phyloP scores from a whole-genome alignment of 2,797 vertebrate species.

The Acipenser oxyrinchus region DNA sequence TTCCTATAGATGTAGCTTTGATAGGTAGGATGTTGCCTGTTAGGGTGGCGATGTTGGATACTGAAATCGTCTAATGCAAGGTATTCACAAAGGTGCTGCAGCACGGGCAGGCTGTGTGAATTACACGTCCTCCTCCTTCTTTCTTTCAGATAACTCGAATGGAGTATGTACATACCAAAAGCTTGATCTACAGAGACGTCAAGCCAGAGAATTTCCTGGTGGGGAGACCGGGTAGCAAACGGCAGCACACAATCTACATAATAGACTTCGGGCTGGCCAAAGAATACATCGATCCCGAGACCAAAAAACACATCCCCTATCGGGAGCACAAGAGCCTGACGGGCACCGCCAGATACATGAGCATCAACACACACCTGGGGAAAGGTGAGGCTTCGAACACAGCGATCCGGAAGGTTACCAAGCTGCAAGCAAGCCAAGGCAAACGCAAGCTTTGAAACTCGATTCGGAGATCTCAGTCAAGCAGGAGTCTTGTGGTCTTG shows the following conservation, averaged over 20 bases:
- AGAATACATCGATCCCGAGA: constrained; percentile 98
- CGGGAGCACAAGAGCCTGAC: constrained; percentile 98
- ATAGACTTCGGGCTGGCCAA: constrained; percentile 98
- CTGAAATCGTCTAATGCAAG: too few relatives aligned
- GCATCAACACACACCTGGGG: constrained; percentile 96
- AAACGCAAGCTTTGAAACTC: not conserved
- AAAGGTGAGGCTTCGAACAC: constrained; percentile 64
- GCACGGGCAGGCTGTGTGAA: too few relatives aligned
- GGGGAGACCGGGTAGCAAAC: constrained; percentile 86
- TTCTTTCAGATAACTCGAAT: constrained; percentile 82
- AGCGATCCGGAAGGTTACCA: too few relatives aligned
- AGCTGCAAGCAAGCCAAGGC: rapidly evolving
- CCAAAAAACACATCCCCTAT: constrained; percentile 99
- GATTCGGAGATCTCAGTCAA: not conserved
- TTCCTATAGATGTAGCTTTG: not conserved
- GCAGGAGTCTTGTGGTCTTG: too few relatives aligned
- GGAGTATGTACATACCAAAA: constrained; percentile 96
- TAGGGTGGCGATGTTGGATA: too few relatives aligned
- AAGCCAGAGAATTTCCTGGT: constrained; percentile 98
- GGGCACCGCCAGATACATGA: constrained; percentile 96
- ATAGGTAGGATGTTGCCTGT: not conserved
- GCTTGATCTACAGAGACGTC: constrained; percentile 95
- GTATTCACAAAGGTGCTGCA: too few relatives aligned
- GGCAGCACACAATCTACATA: constrained; percentile 96
- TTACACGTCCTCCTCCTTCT: not conserved